These are phyloP conservation scores for Sebastolobus altivelis DNA, from an alignment of 2,797 vertebrate species.

Conservation along the genomic window DNA sequence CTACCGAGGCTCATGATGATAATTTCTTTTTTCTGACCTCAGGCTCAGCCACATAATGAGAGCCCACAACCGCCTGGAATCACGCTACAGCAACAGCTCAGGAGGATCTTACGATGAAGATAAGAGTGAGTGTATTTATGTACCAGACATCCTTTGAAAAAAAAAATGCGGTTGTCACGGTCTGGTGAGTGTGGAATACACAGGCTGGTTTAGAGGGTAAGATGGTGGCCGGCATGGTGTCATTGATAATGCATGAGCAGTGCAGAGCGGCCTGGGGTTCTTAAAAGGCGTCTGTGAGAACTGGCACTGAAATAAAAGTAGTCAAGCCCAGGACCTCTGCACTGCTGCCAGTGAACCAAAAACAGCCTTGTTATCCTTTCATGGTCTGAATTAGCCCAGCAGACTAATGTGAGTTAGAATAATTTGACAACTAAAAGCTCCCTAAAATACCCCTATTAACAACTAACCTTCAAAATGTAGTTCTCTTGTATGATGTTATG, in stretches of 20 bases:
- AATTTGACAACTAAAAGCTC: slow-evolving; percentile 9
- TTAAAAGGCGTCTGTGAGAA: slow-evolving; percentile 65
- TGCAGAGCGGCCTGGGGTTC: slow-evolving; percentile 46
- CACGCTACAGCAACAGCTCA: slow-evolving; percentile 97
- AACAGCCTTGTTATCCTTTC: slow-evolving; percentile 39
- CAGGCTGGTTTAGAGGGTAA: slow-evolving; percentile 35
- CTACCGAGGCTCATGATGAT: background rate
- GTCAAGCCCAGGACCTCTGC: slow-evolving; percentile 27
- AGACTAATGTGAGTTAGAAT: slow-evolving; percentile 8
- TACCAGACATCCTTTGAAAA: background rate
- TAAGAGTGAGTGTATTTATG: slow-evolving; percentile 90
- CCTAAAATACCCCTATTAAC: background rate
- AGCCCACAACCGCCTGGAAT: slow-evolving; percentile 95
- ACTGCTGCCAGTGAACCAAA: slow-evolving; percentile 52
- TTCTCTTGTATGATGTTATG: background rate
- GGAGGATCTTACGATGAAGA: slow-evolving; percentile 98
- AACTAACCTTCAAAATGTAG: background rate
- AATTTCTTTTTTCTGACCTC: slow-evolving; percentile 31
- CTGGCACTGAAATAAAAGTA: slow-evolving; percentile 64
- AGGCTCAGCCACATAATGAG: slow-evolving; percentile 86
- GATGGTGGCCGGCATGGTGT: slow-evolving; percentile 38
- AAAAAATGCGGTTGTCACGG: slow-evolving; percentile 14
- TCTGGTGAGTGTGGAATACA: slow-evolving; percentile 44
- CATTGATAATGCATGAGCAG: slow-evolving; percentile 71
- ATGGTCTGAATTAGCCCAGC: slow-evolving; percentile 12